Evolutionary conservation across 2,888 invertebrate genomes (phyloP), one percentile per base, ranked within the genome.

Genomic region (Margaritifera margaritifera): DNA sequence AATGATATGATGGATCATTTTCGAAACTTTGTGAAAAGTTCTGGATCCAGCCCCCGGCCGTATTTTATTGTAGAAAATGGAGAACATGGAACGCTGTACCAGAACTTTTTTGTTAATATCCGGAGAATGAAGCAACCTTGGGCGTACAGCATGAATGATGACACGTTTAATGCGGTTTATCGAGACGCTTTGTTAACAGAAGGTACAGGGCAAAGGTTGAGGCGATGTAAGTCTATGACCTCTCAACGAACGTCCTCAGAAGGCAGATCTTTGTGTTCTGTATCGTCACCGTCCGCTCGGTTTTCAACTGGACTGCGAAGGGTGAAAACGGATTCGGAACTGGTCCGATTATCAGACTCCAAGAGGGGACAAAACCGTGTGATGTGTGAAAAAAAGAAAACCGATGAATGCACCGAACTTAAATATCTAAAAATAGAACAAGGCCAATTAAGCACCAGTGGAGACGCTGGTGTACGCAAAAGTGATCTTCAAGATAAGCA

Each of bases 81-180:
- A 8, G 59, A 70, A 20, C 27, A 27, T 50, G n/a, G 24, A 4
- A 22, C 22, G 27, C 31, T 50, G 11, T n/a, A 53, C 24, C 68
- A 63, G 19, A 24, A 60, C 6, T 56, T 59, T 6, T 68, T 74
- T 62, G 68, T 70, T 25, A 53, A 73, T 53, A 66, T 69, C 5
- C 72, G 64, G 22, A 60, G 78, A 20, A 72, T 77, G n/a, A 66
- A 65, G 19, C 71, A 77, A 22, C 83, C 82, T 1, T 83, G 83
- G 83, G 79, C 80, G 6, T 80, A 80, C 64, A 75, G 80, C 25
- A 76, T 74, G 8, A 71, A 68, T 64, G 74, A 74, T 59, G 76
- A 78, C 3, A 82, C 83, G 0, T 75, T 80, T 62, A 83, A 83
- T 61, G 75, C 69, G 1, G 68, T 77, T 27, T 83, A 80, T 61